phyloP scores from a whole-genome alignment of 2,113 vertebrate species.

The Haemorhous mexicanus region DNA sequence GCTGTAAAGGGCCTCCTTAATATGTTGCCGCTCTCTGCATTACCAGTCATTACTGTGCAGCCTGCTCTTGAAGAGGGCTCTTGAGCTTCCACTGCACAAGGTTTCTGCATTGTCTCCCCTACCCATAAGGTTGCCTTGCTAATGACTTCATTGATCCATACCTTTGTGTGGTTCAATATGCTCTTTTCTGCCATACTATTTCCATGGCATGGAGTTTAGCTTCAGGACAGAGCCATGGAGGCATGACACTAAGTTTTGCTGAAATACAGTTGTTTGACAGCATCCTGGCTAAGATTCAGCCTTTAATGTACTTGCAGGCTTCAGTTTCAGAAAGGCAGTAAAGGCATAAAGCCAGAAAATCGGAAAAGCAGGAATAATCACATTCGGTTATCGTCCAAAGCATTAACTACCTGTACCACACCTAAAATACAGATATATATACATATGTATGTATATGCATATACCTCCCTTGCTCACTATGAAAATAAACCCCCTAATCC shows the following conservation, averaged over 20 bases:
- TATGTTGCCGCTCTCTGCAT: rapidly evolving
- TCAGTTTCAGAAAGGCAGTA: background rate
- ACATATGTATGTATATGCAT: background rate
- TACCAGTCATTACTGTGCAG: background rate
- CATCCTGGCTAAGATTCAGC: background rate
- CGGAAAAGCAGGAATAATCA: background rate
- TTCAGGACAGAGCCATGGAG: background rate
- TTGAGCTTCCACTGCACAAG: background rate
- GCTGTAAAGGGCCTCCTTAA: background rate
- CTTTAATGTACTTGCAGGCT: background rate
- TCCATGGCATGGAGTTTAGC: background rate
- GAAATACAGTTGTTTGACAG: background rate
- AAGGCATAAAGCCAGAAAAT: background rate
- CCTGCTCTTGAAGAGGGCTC: background rate
- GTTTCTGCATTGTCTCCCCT: background rate
- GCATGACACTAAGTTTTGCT: background rate
- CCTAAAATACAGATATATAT: background rate
- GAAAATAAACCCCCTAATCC: background rate
- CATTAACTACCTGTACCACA: background rate
- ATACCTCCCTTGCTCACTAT: background rate
- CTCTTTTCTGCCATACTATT: background rate
- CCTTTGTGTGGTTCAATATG: background rate
- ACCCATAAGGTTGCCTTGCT: background rate
- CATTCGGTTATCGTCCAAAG: background rate
- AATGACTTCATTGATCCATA: conserved; percentile 9